Percentiles rank a stretch among this genome's conserved stretches.
Conservation (phyloP, 2,797 vertebrate species). For the Macropus fuliginosus region DNA sequence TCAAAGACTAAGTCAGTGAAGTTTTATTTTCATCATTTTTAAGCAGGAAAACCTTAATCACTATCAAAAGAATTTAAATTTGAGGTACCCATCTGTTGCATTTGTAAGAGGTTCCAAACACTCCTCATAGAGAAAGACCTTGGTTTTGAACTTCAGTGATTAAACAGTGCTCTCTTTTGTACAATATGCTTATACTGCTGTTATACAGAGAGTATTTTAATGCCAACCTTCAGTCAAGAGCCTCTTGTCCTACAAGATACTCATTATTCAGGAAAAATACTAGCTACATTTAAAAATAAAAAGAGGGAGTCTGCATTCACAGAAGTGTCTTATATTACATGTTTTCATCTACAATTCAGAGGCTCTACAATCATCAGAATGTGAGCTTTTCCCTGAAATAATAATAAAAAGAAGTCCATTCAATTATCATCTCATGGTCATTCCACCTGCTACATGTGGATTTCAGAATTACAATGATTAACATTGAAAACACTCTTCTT, state of each 20-base stretch:
- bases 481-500: slow-evolving; percentile 67
- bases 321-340: slow-evolving; percentile 63
- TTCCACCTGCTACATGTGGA: slow-evolving; percentile 40
- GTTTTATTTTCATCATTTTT: slow-evolving; percentile 81
- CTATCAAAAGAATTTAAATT: slow-evolving; percentile 81
- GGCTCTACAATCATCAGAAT: slow-evolving; percentile 61
- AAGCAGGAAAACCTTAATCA: slow-evolving; percentile 76
- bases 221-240: slow-evolving; percentile 79
- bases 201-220: slow-evolving; percentile 71
- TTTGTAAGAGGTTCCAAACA: slow-evolving; percentile 75
- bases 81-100: slow-evolving; percentile 78
- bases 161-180: slow-evolving; percentile 74
- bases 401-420: slow-evolving; percentile 65
- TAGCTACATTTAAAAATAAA: slow-evolving; percentile 73
- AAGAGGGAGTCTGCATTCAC: slow-evolving; percentile 61
- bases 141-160: slow-evolving; percentile 80
- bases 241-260: slow-evolving; percentile 79
- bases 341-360: slow-evolving; percentile 62
- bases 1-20: slow-evolving; percentile 73
- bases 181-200: slow-evolving; percentile 74
- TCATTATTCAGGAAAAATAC: slow-evolving; percentile 72
- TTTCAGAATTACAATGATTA: slow-evolving; percentile 61
- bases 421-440: slow-evolving; percentile 78
- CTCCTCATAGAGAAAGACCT: slow-evolving; percentile 69
- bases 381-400: slow-evolving; percentile 61